Evolutionary conservation across 2,797 vertebrate genomes (phyloP).

Genomic region (Epinephelus awoara): DNA sequence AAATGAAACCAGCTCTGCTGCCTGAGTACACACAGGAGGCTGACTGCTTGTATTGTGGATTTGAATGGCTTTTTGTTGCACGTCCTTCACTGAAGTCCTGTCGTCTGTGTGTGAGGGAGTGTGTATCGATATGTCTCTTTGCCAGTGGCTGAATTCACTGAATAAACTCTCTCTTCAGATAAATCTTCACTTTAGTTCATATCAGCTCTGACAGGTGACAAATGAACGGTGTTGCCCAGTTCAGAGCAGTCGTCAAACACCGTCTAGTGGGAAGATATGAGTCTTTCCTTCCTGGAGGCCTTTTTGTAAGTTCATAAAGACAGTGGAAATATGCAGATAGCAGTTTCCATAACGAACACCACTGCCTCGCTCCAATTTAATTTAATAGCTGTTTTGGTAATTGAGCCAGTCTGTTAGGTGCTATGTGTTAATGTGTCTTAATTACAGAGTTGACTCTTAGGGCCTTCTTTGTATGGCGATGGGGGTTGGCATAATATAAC

Average conservation of each 20-base stretch:
- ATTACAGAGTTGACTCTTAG: conserved; percentile 72
- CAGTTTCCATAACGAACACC: conserved; percentile 64
- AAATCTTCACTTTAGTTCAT: neutral
- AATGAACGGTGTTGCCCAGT: neutral
- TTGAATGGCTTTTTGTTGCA: neutral
- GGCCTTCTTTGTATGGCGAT: conserved; percentile 25
- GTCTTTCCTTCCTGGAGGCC: conserved; percentile 28
- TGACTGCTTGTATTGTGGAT: conserved; percentile 9
- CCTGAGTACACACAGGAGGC: conserved; percentile 4
- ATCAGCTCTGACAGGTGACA: neutral
- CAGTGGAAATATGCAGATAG: conserved; percentile 60
- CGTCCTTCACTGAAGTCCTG: neutral
- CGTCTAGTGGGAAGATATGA: conserved; percentile 5
- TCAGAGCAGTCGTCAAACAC: conserved; percentile 9
- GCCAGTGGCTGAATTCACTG: neutral
- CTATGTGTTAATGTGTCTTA: conserved; percentile 80
- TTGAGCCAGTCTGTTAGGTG: conserved; percentile 78
- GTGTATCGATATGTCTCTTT: neutral
- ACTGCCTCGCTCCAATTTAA: conserved; percentile 65
- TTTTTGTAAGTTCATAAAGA: conserved; percentile 60
- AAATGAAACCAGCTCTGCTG: conserved; percentile 26
- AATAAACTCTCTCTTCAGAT: neutral
- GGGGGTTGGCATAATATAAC: neutral
- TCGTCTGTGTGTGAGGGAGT: neutral
- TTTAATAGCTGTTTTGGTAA: conserved; percentile 78